Conservation (phyloP, 2,797 vertebrate species). For the Silurus lanzhouensis region DNA sequence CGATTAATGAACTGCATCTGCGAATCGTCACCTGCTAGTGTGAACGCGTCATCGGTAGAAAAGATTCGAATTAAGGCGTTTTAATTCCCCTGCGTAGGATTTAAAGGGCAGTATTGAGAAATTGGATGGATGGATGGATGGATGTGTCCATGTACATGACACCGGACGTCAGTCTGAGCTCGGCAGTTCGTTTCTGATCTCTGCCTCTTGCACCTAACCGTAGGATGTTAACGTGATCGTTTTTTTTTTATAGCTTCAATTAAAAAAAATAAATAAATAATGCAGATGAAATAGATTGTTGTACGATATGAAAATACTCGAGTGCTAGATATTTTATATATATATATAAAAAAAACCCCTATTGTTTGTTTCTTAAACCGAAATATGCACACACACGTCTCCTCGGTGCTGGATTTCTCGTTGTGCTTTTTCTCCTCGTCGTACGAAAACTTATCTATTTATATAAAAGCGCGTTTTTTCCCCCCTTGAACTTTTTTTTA, state of each 20-base stretch:
- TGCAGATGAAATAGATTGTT: background rate
- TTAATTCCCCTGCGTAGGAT: no score
- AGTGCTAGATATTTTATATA: background rate
- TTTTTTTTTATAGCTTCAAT: background rate
- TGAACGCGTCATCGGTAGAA: background rate
- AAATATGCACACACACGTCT: constrained; percentile 11
- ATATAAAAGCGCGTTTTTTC: constrained; percentile 1
- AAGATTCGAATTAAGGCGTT: background rate
- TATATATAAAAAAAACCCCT: no score
- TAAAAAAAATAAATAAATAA: background rate
- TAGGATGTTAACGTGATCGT: background rate
- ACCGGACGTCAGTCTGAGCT: background rate
- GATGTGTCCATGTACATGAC: background rate
- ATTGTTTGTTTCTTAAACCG: background rate
- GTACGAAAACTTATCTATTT: constrained; percentile 3
- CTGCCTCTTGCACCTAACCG: no score
- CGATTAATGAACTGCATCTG: background rate
- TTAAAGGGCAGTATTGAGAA: no score
- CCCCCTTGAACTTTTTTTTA: no score
- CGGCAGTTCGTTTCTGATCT: background rate
- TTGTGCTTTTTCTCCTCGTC: constrained; percentile 10
- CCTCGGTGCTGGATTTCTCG: constrained; percentile 42
- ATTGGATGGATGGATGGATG: background rate
- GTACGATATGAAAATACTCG: background rate
- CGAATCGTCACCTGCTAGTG: background rate